phyloP scores from a whole-genome alignment of 1,140 invertebrate genomes.

The Planococcus citri region DNA sequence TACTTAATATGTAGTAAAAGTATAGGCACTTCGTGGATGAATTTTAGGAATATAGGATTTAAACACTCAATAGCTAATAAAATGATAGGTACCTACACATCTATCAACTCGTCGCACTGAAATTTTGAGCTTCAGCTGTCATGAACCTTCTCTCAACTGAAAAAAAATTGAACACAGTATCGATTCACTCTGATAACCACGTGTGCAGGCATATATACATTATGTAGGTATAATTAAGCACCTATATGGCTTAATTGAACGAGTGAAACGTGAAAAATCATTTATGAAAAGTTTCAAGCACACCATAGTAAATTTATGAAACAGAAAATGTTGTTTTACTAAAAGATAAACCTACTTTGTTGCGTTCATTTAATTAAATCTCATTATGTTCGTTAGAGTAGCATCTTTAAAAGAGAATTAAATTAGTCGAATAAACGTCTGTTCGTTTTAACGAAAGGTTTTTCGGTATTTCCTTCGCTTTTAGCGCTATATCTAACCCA shows the following conservation, averaged over 20 bases:
- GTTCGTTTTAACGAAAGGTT: conserved; percentile 6
- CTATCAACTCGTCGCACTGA: too few relatives aligned
- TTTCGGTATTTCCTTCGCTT: not conserved
- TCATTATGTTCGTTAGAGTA: not conserved
- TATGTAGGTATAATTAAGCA: too few relatives aligned
- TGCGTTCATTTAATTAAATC: conserved; percentile 2
- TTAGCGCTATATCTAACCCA: not conserved
- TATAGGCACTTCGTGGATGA: too few relatives aligned
- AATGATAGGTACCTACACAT: too few relatives aligned
- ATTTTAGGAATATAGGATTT: too few relatives aligned
- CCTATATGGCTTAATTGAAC: not conserved
- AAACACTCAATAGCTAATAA: too few relatives aligned
- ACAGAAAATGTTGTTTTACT: conserved; percentile 4
- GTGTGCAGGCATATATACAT: too few relatives aligned
- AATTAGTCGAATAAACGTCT: conserved; percentile 3
- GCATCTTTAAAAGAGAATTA: not conserved
- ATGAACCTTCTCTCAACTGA: too few relatives aligned
- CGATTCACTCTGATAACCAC: too few relatives aligned
- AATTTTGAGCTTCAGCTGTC: too few relatives aligned
- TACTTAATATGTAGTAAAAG: too few relatives aligned
- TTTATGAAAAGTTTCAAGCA: not conserved
- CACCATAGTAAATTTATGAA: not conserved
- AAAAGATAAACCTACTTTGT: not conserved
- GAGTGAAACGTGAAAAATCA: not conserved
- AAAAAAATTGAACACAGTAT: too few relatives aligned